Evolutionary conservation across 1,140 invertebrate species (phyloP).

Genomic region (Dreissena rostriformis): DNA sequence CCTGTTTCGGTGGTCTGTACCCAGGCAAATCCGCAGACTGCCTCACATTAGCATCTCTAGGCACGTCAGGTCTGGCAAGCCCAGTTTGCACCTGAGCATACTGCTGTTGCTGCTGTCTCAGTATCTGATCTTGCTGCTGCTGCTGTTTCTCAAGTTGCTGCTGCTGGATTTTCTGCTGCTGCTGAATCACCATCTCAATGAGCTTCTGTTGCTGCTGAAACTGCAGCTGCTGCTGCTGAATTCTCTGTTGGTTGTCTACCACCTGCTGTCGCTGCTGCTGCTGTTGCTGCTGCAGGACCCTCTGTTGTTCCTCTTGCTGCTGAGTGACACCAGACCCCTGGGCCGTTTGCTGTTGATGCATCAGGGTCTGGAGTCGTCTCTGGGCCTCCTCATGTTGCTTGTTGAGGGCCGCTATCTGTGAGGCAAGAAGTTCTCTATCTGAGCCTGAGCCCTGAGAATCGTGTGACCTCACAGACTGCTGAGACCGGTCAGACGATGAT

Average conservation of each 20-base stretch:
- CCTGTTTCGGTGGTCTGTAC: constrained; percentile 43
- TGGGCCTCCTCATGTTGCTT: constrained; percentile 75
- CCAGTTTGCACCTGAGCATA: constrained; percentile 3
- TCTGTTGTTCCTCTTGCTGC: constrained; percentile 49
- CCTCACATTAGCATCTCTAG: constrained; percentile 11
- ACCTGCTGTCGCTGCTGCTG: constrained; percentile 9
- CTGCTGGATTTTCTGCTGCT: constrained; percentile 52
- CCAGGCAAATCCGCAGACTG: constrained; percentile 43
- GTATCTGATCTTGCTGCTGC: constrained; percentile 25
- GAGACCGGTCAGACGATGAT: neutral
- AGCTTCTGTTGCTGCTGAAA: constrained; percentile 36
- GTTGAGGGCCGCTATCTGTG: constrained; percentile 73
- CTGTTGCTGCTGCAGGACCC: constrained; percentile 44
- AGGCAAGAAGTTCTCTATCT: constrained; percentile 60
- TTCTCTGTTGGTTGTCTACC: constrained; percentile 35
- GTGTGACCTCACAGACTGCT: constrained; percentile 31
- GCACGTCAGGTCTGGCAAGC: constrained; percentile 7
- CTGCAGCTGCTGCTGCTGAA: constrained; percentile 36
- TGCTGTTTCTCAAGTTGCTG: constrained; percentile 51
- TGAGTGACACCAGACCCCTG: constrained; percentile 54
- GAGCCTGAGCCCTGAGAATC: constrained; percentile 30
- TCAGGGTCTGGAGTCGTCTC: constrained; percentile 65
- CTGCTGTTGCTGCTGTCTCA: constrained; percentile 34
- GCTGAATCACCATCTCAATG: constrained; percentile 26
- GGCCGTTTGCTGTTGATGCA: constrained; percentile 57